Conservation (phyloP, 2,888 invertebrate species). For the Agrochola lychnidis region DNA sequence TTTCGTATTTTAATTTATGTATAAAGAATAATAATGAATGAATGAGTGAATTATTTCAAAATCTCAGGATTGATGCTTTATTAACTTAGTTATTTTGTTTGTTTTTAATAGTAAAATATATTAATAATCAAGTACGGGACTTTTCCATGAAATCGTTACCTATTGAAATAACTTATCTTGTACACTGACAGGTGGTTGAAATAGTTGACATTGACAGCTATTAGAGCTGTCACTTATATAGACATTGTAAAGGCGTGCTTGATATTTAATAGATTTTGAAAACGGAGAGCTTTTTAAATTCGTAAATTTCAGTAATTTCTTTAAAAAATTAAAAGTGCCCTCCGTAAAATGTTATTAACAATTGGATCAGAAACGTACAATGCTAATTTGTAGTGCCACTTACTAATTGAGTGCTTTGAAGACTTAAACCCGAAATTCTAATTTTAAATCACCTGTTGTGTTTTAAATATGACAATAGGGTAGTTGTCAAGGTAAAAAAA, state of each 20-base stretch:
- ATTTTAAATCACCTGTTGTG: too few species aligned
- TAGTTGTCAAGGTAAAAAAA: too few species aligned
- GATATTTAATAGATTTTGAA: not conserved
- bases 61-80: not conserved
- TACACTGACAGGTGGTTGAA: not conserved
- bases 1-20: not conserved
- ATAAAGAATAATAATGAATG: not conserved
- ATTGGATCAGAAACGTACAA: not conserved
- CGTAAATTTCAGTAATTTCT: not conserved
- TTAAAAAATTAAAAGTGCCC: not conserved
- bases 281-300: not conserved
- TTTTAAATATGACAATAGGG: too few species aligned
- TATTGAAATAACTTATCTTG: not conserved
- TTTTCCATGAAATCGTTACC: not conserved
- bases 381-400: not conserved
- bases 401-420: too few species aligned
- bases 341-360: not conserved
- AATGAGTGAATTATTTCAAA: not conserved
- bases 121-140: not conserved
- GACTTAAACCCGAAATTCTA: too few species aligned
- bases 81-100: not conserved
- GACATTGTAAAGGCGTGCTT: not conserved
- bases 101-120: too few species aligned
- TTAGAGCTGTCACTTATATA: constrained; percentile 6
- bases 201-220: constrained; percentile 25